Percentiles rank a stretch among this genome's conserved stretches.
phyloP scores from a whole-genome alignment of 2,113 vertebrate species.

The Ceratotherium simum region DNA sequence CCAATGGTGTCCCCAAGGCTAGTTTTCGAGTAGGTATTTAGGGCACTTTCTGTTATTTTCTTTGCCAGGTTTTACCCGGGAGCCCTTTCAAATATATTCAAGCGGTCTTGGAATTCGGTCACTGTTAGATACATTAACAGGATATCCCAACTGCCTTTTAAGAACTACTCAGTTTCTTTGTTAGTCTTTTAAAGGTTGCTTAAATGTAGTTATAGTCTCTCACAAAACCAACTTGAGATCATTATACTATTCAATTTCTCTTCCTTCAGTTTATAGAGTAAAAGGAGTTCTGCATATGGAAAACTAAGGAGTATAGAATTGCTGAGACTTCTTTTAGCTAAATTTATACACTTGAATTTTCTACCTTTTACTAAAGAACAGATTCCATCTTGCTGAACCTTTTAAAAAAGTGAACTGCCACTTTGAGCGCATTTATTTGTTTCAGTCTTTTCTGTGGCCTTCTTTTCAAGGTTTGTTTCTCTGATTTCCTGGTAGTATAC shows the following conservation, averaged over 20 bases:
- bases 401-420: conserved; percentile 63
- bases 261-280: conserved; percentile 39
- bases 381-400: conserved; percentile 57
- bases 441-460: conserved; percentile 36
- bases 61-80: conserved; percentile 32
- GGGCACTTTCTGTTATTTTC: conserved; percentile 1
- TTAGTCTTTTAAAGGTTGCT: conserved; percentile 53
- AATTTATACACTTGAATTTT: conserved; percentile 53
- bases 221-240: conserved; percentile 62
- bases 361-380: conserved; percentile 54
- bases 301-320: conserved; percentile 65
- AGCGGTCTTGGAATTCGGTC: conserved; percentile 25
- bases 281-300: neutral
- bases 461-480: conserved; percentile 64
- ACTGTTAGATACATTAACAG: conserved; percentile 10
- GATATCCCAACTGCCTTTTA: conserved; percentile 42
- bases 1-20: neutral
- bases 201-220: conserved; percentile 46
- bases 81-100: conserved; percentile 53
- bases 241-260: conserved; percentile 61
- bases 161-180: conserved; percentile 18
- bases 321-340: conserved; percentile 46
- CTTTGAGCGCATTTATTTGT: conserved; percentile 46
- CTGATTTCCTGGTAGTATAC: conserved; percentile 68
- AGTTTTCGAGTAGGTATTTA: neutral